These are phyloP conservation scores for Idaea straminata DNA, from an alignment of 2,888 invertebrate genomes.

Conservation along the genomic window DNA sequence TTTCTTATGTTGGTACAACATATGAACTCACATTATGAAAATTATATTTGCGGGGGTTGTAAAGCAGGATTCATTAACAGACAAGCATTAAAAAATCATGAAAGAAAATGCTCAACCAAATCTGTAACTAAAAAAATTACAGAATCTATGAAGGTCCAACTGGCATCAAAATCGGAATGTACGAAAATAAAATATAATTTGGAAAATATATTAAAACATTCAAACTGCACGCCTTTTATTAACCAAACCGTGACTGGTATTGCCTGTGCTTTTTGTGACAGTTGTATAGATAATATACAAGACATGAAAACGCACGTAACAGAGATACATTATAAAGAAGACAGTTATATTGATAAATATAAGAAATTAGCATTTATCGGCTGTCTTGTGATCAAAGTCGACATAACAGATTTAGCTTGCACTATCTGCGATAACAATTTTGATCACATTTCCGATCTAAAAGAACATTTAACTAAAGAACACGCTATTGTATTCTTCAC, in stretches of 20 bases:
- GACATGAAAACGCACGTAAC: slow-evolving; percentile 49
- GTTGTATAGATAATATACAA: background rate
- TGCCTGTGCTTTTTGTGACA: slow-evolving; percentile 56
- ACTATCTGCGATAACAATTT: slow-evolving; percentile 39
- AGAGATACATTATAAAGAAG: slow-evolving; percentile 19
- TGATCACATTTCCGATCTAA: slow-evolving; percentile 32
- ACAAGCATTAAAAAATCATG: background rate
- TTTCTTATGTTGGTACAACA: background rate
- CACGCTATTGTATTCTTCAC: slow-evolving; percentile 41
- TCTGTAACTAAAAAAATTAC: background rate
- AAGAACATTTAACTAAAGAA: slow-evolving; percentile 36
- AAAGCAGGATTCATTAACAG: background rate
- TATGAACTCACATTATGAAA: background rate
- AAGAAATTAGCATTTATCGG: slow-evolving; percentile 8
- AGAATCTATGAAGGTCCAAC: background rate
- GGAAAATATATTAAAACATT: slow-evolving; percentile 53
- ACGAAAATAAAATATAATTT: slow-evolving; percentile 50
- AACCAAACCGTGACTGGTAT: slow-evolving; percentile 57
- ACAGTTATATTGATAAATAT: slow-evolving; percentile 19
- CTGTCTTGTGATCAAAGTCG: slow-evolving; percentile 45
- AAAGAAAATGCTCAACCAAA: background rate
- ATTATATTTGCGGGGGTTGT: background rate
- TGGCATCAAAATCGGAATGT: slow-evolving; percentile 35
- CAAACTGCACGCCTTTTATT: slow-evolving; percentile 63
- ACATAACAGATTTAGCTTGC: slow-evolving; percentile 53